phyloP scores from a whole-genome alignment of 2,113 vertebrate genomes.

The Todiramphus chloris region DNA sequence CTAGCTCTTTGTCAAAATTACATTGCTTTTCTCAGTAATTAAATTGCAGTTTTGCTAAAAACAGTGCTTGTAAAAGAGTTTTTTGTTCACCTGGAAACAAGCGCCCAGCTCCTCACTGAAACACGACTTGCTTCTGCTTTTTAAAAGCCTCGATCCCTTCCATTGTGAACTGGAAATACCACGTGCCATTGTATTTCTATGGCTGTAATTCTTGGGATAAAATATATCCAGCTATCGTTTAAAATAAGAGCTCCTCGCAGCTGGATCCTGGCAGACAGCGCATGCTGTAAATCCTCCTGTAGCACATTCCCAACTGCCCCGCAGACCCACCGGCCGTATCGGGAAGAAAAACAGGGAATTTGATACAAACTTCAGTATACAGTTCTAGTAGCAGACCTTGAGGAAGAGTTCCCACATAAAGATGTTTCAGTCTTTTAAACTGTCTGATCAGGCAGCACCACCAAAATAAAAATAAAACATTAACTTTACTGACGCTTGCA shows the following conservation, averaged over 20 bases:
- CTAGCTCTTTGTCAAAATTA: not conserved
- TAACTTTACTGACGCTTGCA: not conserved
- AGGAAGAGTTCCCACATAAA: not conserved
- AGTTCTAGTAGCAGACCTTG: not conserved
- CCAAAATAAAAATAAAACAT: not conserved
- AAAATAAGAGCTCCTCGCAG: not conserved
- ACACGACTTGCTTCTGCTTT: not conserved
- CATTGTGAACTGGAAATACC: not conserved
- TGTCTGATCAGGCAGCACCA: not conserved
- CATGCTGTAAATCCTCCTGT: not conserved
- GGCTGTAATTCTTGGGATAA: not conserved
- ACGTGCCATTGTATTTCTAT: accelerated
- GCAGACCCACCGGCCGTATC: accelerated
- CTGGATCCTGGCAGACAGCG: not conserved
- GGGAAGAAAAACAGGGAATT: not conserved
- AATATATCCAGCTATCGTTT: not conserved
- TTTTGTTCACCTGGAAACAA: not conserved
- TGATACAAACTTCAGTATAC: not conserved
- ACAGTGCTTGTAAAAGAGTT: accelerated
- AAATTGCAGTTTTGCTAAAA: not conserved
- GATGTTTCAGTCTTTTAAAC: accelerated
- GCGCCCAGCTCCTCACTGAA: accelerated
- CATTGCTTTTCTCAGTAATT: not conserved
- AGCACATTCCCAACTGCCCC: not conserved
- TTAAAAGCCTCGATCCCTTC: not conserved